A percentile compares a stretch with the other conserved stretches of the same genome.
Conservation (phyloP, 64 coral and sea anemone species). For the Platygyra sinensis region DNA sequence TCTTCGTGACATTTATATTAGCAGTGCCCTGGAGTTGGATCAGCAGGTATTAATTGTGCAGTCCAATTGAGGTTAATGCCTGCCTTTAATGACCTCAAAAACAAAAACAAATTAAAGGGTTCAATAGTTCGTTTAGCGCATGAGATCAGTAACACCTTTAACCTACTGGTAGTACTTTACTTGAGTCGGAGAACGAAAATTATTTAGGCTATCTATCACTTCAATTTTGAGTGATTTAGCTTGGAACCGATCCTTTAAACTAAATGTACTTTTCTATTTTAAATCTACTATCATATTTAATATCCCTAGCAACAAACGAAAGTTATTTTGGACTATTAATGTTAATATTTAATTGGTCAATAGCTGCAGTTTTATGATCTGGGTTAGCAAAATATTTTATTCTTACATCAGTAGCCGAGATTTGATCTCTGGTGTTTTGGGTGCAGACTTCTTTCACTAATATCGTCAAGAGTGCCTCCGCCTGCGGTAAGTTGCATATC, state of each 20-base stretch:
- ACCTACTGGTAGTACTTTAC: not conserved
- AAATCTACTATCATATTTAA: not conserved
- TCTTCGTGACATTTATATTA: no score
- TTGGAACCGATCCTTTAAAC: not conserved
- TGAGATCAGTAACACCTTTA: not conserved
- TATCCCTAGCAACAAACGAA: not conserved
- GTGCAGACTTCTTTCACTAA: constrained; percentile 10
- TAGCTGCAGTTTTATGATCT: constrained; percentile 26
- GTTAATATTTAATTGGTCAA: constrained; percentile 41
- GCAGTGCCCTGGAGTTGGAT: no score
- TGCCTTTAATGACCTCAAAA: no score
- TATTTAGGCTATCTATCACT: not conserved
- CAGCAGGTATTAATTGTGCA: no score
- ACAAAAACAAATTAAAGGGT: no score
- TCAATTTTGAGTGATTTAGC: not conserved
- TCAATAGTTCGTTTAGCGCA: no score
- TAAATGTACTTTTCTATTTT: not conserved
- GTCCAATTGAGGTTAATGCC: no score
- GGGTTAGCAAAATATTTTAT: constrained; percentile 26
- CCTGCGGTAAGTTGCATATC: constrained; percentile 2
- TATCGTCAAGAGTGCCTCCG: constrained; percentile 28
- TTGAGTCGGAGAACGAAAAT: no score
- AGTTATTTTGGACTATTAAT: not conserved
- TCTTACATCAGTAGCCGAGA: constrained; percentile 36
- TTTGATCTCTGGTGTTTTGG: constrained; percentile 30